Base-by-base conservation (phyloP, 2,113 vertebrate species). In the Nestor notabilis region DNA sequence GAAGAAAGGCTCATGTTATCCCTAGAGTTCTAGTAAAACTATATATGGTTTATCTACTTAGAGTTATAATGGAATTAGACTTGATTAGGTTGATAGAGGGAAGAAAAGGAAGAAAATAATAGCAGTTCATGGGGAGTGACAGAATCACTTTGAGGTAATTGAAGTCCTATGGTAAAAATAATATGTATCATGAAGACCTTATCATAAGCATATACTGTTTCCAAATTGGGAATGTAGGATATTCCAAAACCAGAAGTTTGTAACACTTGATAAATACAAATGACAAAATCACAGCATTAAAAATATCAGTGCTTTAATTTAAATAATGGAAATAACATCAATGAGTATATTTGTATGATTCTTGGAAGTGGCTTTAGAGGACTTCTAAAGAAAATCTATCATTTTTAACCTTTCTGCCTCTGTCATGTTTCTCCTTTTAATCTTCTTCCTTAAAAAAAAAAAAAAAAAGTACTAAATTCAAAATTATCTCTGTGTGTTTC, bases 401-500 rank as follows among this genome's bases (percentile, higher is more conserved):
- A 7, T 31, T 78, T 71, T 72, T 95, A 66, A 46, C 7, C 1
- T 11, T 86, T 89, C 41, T 91, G 13, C 50, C 50, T 92, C 24
- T 86, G 13, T 74, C 37, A 11, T 70, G 14, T 64, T 65, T 92
- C 47, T 65, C 23, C 43, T 93, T 91, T 46, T 39, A 37, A 56
- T 83, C 65, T 33, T 81, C 27, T 74, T 90, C 52, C 55, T 83
- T 47, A 58, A 58, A 58, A 84, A 58, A 29, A 49, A 58, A 29
- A 49, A 83, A 58, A 35, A 63, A 56, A 81, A 85, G 15, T 74
- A 41, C 66, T 64, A 56, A 85, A 58, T 77, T 49, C 27, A 87
- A 44, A 94, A 93, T 87, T 87, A 41, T 88, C 41, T 77, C 13
- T 64, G 2, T 93, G 17, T 97, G 10, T 94, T 97, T 97, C 72